Evolutionary conservation across 2,888 invertebrate genomes (phyloP).

Genomic region (Napeogenes sylphis): DNA sequence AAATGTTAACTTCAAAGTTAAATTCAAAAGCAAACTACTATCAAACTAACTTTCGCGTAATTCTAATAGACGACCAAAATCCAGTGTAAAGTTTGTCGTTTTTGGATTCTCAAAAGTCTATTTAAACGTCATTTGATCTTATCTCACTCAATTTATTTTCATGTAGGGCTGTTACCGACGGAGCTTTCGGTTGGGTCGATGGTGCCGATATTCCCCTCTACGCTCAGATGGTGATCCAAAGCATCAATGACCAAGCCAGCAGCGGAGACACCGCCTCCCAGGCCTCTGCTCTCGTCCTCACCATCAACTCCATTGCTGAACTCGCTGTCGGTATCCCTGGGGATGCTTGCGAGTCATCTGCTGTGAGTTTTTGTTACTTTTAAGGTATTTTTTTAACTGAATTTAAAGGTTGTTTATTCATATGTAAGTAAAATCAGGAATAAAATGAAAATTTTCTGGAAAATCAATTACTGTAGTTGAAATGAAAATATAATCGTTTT

Average conservation of each 20-base stretch:
- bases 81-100: background rate
- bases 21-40: no score
- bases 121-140: no score
- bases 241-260: constrained; percentile 43
- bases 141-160: no score
- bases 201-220: constrained; percentile 46
- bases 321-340: constrained; percentile 50
- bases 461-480: no score
- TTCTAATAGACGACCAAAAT: no score
- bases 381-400: background rate
- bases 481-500: no score
- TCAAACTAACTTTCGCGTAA: no score
- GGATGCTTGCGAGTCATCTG: constrained; percentile 51
- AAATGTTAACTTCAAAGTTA: no score
- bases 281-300: constrained; percentile 41
- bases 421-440: no score
- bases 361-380: constrained; percentile 43
- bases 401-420: no score
- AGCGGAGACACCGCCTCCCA: constrained; percentile 36
- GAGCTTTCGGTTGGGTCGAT: constrained; percentile 40
- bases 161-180: constrained; percentile 36
- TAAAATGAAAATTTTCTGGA: no score
- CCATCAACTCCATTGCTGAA: constrained; percentile 42
- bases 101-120: no score
- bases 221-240: constrained; percentile 35